These are phyloP conservation scores for Ostrea denselamellosa DNA, from an alignment of 1,140 invertebrate species.

Conservation along the genomic window DNA sequence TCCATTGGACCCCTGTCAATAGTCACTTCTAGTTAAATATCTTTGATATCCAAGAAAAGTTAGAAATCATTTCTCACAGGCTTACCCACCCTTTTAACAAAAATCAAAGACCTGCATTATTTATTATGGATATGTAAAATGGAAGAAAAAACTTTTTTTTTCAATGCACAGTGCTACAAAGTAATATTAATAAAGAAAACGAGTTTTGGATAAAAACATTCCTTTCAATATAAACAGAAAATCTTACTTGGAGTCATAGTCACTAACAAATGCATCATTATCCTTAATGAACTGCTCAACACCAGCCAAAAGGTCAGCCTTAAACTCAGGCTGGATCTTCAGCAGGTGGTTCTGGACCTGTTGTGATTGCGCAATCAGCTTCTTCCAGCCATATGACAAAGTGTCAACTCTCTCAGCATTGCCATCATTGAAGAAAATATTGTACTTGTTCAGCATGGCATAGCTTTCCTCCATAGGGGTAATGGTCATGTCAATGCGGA, in stretches of 20 bases:
- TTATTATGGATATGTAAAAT: neutral
- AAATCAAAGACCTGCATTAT: neutral
- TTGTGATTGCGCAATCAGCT: conserved; percentile 83
- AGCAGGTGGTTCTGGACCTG: conserved; percentile 77
- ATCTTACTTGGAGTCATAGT: conserved; percentile 76
- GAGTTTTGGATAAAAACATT: no score
- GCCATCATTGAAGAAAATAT: conserved; percentile 92
- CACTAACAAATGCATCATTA: conserved; percentile 71
- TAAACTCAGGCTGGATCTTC: conserved; percentile 78
- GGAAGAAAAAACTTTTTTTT: neutral
- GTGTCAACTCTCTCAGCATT: conserved; percentile 96
- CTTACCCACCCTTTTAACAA: neutral
- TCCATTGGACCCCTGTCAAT: conserved; percentile 91
- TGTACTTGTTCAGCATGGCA: conserved; percentile 92
- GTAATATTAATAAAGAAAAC: no score
- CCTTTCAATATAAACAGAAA: neutral
- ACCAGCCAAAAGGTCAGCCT: conserved; percentile 75
- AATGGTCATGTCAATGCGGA: conserved; percentile 95
- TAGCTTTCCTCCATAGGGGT: conserved; percentile 97
- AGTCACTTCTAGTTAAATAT: neutral
- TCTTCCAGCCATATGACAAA: conserved; percentile 92
- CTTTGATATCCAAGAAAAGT: neutral
- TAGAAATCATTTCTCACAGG: neutral
- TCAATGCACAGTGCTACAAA: neutral
- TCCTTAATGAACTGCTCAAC: conserved; percentile 75